These are phyloP conservation scores for Platysternon megacephalum DNA, from an alignment of 2,113 vertebrate genomes.

Conservation along the genomic window DNA sequence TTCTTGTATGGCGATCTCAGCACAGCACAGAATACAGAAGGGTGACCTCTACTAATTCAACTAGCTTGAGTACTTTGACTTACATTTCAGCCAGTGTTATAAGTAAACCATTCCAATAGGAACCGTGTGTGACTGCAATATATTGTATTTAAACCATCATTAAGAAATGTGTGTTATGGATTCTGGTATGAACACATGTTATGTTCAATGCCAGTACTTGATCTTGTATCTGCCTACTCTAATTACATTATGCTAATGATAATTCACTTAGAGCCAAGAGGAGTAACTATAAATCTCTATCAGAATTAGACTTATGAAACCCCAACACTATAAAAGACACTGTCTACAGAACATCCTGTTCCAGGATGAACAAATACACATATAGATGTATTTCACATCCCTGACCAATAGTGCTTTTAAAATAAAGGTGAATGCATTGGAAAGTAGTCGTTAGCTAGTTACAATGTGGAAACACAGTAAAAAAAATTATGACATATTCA, in stretches of 20 bases:
- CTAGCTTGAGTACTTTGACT: neutral
- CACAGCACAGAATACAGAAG: neutral
- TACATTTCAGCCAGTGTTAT: neutral
- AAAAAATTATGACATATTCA: neutral
- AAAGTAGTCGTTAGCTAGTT: neutral
- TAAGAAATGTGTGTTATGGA: neutral
- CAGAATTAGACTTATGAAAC: neutral
- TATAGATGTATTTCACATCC: slow-evolving; percentile 7
- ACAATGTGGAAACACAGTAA: neutral
- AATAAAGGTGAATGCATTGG: neutral
- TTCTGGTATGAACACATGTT: neutral
- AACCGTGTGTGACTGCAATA: neutral
- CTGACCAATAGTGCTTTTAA: neutral
- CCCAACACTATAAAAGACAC: neutral
- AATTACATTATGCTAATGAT: neutral
- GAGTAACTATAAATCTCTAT: neutral
- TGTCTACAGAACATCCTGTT: neutral
- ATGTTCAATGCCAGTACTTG: neutral
- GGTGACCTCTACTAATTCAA: rapidly evolving
- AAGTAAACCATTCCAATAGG: neutral
- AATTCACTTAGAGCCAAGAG: neutral
- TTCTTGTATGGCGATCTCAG: neutral
- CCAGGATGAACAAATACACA: neutral
- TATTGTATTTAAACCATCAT: neutral
- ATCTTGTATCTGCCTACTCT: neutral